These are phyloP conservation scores for Onychostoma macrolepis DNA, from an alignment of 2,113 vertebrate species.

Conservation along the genomic window DNA sequence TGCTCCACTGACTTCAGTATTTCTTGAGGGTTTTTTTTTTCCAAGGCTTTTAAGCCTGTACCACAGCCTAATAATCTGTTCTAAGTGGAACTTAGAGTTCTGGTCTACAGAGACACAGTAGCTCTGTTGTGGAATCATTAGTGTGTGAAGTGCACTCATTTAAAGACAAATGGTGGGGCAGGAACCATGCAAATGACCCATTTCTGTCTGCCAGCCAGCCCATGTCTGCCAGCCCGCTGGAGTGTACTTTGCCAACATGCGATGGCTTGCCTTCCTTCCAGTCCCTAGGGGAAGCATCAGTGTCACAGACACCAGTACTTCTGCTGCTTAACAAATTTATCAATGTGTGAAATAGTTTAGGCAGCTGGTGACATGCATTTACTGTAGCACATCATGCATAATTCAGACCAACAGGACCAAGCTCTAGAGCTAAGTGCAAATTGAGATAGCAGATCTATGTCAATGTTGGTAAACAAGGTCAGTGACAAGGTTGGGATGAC, in stretches of 20 bases:
- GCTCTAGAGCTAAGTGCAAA: constrained; percentile 46
- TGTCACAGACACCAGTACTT: constrained; percentile 38
- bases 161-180: constrained; percentile 72
- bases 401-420: constrained; percentile 25
- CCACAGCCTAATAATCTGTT: constrained; percentile 57
- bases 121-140: constrained; percentile 73
- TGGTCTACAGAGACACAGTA: constrained; percentile 11
- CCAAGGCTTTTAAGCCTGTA: not conserved
- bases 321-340: constrained; percentile 63
- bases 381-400: constrained; percentile 15
- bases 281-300: not conserved
- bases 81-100: constrained; percentile 7
- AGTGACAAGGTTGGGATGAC: constrained; percentile 22
- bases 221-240: constrained; percentile 65
- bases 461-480: constrained; percentile 74
- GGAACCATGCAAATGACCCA: constrained; percentile 73
- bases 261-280: constrained; percentile 35
- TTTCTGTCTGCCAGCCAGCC: constrained; percentile 59
- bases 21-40: not conserved
- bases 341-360: constrained; percentile 65
- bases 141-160: constrained; percentile 67
- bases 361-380: constrained; percentile 53
- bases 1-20: not conserved
- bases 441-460: constrained; percentile 68
- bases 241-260: constrained; percentile 42